These are phyloP conservation scores for Poecilus cupreus DNA, from an alignment of 2,888 invertebrate species.

Conservation along the genomic window DNA sequence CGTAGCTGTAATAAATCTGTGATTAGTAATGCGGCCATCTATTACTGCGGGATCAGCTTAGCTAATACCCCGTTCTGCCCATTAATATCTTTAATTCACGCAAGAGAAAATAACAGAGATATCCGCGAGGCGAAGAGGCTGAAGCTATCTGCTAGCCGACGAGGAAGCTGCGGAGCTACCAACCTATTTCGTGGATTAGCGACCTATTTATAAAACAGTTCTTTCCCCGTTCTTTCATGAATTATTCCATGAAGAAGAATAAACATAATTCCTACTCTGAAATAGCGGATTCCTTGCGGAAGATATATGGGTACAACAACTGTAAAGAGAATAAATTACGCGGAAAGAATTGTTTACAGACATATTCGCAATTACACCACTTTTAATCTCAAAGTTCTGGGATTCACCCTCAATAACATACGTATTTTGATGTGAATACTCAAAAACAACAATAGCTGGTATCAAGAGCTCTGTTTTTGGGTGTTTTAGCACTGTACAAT, in stretches of 20 bases:
- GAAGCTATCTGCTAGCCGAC: background rate
- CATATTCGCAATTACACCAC: too few relatives aligned
- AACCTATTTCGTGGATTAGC: slow-evolving; percentile 14
- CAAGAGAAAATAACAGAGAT: slow-evolving; percentile 24
- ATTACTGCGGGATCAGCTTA: slow-evolving; percentile 21
- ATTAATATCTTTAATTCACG: slow-evolving; percentile 46
- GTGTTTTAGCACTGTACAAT: too few relatives aligned
- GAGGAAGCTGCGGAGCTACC: slow-evolving; percentile 7
- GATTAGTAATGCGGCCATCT: slow-evolving; percentile 37
- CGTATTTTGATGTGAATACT: too few relatives aligned
- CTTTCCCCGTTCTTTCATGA: background rate
- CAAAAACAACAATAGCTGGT: too few relatives aligned
- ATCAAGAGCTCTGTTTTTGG: too few relatives aligned
- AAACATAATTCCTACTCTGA: background rate
- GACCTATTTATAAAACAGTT: background rate
- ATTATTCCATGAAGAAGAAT: background rate
- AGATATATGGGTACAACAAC: background rate
- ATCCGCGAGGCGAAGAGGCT: background rate
- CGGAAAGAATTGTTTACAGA: background rate
- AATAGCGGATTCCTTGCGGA: background rate
- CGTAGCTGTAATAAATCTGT: slow-evolving; percentile 26
- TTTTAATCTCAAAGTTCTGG: too few relatives aligned
- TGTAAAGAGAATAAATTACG: too few relatives aligned
- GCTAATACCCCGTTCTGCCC: slow-evolving; percentile 19
- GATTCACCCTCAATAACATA: too few relatives aligned